Evolutionary conservation across 2,113 vertebrate species (phyloP), one percentile per base, ranked within the genome.

Genomic region (Charadrius vociferus): DNA sequence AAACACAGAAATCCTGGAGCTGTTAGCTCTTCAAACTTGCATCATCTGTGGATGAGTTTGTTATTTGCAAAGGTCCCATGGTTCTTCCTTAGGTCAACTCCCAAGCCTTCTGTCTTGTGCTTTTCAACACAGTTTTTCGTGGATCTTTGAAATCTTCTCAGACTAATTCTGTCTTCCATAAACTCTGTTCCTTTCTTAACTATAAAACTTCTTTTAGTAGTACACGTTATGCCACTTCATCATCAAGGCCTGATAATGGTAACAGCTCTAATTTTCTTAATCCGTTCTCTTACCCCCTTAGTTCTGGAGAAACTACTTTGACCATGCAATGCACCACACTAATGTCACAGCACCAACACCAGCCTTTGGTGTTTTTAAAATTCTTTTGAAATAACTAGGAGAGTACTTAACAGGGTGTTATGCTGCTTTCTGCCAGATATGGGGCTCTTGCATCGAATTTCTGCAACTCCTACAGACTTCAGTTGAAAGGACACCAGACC

Each of bases 281-380:
- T 55, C 7, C 1, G 12, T 59, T 79, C 56, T 55, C 32, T 94
- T 88, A n/a, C 2, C 14, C n/a, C 5, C 17, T 56, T 65, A 70
- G 14, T 22, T 83, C 27, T 50, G 20, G 32, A 71, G 37, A 30
- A 59, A 19, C 15, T 50, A 14, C 3, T 85, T 71, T 82, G 15
- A 20, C 23, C 9, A 13, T 20, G 14, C 10, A 67, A n/a, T 0
- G 2, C 7, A n/a, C 2, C 2, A 1, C 18, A 27, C 9, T 32
- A 6, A 34, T 50, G 15, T 27, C 23, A 80, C 7, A 52, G 18
- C 32, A 78, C 3, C 14, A 83, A 6, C 8, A 27, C 1, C 5
- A 74, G 14, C 4, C 34, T 79, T 55, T 61, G 30, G 9, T 87
- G 13, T 0, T 63, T 88, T 61, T 21, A 27, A 43, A 43, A 83